Conservation (phyloP, 2,888 invertebrate genomes). For the Tipula confusa region DNA sequence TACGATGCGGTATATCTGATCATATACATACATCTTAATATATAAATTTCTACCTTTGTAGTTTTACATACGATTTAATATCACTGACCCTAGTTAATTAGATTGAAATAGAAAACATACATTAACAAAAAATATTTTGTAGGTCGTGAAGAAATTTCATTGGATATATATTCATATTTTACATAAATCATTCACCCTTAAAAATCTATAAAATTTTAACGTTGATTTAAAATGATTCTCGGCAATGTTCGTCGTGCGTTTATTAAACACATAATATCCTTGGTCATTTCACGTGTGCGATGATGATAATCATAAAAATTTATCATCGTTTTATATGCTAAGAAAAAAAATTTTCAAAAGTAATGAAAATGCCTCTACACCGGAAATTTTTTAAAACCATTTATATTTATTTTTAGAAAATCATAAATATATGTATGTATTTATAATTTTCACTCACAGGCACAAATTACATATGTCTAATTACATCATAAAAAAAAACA, state of each 20-base stretch:
- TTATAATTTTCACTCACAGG: not conserved
- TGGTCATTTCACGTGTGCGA: not conserved
- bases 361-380: conserved; percentile 20
- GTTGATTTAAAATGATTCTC: no score
- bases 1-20: not conserved
- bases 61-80: not conserved
- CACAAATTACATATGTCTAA: not conserved
- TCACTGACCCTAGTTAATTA: conserved; percentile 20
- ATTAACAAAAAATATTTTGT: not conserved
- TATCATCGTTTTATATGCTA: not conserved
- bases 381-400: not conserved
- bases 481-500: not conserved
- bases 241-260: not conserved
- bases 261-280: not conserved
- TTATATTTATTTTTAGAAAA: conserved; percentile 25
- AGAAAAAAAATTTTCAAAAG: conserved; percentile 1
- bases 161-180: not conserved
- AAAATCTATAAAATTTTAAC: not conserved
- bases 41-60: not conserved
- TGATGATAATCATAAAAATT: conserved; percentile 8
- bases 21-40: not conserved
- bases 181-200: not conserved
- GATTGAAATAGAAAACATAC: not conserved
- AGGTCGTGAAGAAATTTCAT: not conserved
- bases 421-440: not conserved